Evolutionary conservation across 2,888 invertebrate species (phyloP).

Genomic region (Aelia acuminata): DNA sequence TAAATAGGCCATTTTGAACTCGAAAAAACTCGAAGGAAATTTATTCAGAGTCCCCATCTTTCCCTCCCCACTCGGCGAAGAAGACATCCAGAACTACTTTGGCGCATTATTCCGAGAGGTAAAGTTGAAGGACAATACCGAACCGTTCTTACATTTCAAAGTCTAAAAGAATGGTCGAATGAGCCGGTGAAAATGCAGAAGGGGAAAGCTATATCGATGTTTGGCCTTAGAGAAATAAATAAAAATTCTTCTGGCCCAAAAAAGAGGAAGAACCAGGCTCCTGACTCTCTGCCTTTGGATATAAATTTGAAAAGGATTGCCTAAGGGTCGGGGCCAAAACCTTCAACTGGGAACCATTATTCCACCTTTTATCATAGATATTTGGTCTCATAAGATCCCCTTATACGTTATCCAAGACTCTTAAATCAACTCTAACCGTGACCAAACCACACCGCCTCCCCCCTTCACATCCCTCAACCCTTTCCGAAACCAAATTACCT

Average conservation of each 20-base stretch:
- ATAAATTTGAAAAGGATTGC: constrained; percentile 28
- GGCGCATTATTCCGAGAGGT: constrained; percentile 1
- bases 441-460: background rate
- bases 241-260: background rate
- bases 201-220: background rate
- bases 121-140: constrained; percentile 20
- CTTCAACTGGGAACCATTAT: constrained; percentile 26
- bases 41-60: constrained; percentile 9
- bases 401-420: constrained; percentile 22
- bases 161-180: constrained; percentile 16
- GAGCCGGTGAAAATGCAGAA: background rate
- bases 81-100: constrained; percentile 36
- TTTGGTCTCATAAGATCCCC: constrained; percentile 2
- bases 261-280: background rate
- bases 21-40: constrained; percentile 43
- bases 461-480: background rate
- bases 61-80: background rate
- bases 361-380: constrained; percentile 52
- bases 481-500: constrained; percentile 37
- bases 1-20: constrained; percentile 47
- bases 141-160: background rate
- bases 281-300: constrained; percentile 9
- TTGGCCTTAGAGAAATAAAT: background rate
- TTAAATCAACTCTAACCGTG: background rate
- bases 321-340: background rate